Evolutionary conservation across 1,140 invertebrate genomes (phyloP).

Genomic region (Cardiocondyla obscurior): DNA sequence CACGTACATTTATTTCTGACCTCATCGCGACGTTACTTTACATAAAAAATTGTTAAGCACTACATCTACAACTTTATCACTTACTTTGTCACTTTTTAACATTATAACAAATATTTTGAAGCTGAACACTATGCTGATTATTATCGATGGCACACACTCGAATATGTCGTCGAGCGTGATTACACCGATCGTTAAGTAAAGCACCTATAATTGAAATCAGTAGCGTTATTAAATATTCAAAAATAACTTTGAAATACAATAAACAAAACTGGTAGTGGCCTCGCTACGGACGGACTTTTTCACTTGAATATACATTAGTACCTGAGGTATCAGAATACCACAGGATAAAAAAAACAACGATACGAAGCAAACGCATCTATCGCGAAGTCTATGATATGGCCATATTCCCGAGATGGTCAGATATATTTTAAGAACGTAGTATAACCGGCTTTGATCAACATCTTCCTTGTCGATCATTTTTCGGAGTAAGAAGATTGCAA

Average conservation of each 20-base stretch:
- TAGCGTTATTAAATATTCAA: no score
- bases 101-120: neutral
- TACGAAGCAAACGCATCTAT: neutral
- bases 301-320: neutral
- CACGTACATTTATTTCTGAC: neutral
- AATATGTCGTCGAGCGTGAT: neutral
- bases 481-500: neutral
- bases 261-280: neutral
- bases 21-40: neutral
- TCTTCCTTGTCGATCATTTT: constrained; percentile 4
- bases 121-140: neutral
- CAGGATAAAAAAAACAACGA: neutral
- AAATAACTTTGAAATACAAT: neutral
- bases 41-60: no score
- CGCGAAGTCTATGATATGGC: constrained; percentile 3
- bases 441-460: neutral
- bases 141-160: neutral
- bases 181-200: neutral
- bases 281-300: neutral
- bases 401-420: neutral
- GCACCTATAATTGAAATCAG: neutral
- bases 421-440: constrained; percentile 1
- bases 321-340: constrained; percentile 5
- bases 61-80: neutral
- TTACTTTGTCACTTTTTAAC: neutral